phyloP scores from a whole-genome alignment of 2,797 vertebrate genomes.

The Prunella strophiata region DNA sequence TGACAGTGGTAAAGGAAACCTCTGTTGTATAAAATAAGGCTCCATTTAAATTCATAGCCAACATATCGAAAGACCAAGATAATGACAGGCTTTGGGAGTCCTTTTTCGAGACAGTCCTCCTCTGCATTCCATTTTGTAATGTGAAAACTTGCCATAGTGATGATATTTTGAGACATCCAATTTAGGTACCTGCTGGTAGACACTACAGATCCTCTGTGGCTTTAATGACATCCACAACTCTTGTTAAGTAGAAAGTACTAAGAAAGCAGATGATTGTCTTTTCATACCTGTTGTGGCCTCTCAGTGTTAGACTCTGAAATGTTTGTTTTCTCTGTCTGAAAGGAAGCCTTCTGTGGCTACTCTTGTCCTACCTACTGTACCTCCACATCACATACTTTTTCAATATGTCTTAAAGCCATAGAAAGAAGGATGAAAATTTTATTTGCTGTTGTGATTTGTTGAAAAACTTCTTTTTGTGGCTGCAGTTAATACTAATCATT shows the following conservation, averaged over 20 bases:
- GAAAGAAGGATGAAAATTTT: slow-evolving; percentile 4
- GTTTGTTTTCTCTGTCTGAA: background rate
- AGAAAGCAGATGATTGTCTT: background rate
- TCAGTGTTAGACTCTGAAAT: background rate
- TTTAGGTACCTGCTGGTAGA: background rate
- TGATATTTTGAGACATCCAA: background rate
- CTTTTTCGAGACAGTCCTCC: background rate
- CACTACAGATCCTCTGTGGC: background rate
- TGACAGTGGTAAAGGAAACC: background rate
- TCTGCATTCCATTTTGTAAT: background rate
- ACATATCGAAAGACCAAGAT: background rate
- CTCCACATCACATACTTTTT: background rate
- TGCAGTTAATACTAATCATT: background rate
- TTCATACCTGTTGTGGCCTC: background rate
- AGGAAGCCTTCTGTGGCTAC: background rate
- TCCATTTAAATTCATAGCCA: background rate
- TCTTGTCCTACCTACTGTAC: background rate
- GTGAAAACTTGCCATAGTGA: background rate
- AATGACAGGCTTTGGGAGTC: background rate
- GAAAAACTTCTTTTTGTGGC: background rate
- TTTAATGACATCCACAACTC: background rate
- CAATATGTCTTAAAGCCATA: background rate
- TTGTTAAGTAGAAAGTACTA: background rate
- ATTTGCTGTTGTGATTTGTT: background rate
- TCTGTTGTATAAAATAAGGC: background rate